Base-by-base conservation (phyloP, 2,888 invertebrate genomes). In the Hemicrepidius hirtus region DNA sequence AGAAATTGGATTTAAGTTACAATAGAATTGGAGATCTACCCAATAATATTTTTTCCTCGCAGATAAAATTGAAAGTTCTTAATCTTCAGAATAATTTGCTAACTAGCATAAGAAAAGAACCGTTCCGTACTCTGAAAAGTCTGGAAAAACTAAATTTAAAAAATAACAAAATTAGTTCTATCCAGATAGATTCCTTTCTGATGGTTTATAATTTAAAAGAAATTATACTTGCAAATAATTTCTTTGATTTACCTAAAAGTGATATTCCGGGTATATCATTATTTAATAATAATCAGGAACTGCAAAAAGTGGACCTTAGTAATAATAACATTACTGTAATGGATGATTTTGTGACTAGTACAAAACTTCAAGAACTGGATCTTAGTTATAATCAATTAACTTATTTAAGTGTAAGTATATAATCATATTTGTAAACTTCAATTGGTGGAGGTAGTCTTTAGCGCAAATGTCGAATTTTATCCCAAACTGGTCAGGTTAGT, bases 11-110 rank as follows among this genome's bases (percentile, higher is more conserved):
- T 77, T 55, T 75, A 74, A 74, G 67, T 37, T 55, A 71, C 10
- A 78, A 76, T 28, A 69, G 71, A 21, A 35, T 73, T 9, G 60
- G 75, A 1, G 81, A 82, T 2, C 83, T 96, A 64, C 92, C 94
- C 0, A 87, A 85, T 21, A 84, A 89, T 35, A 85, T 94, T 35
- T 91, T 95, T 76, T 88, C 88, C 21, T 91, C 92, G 80, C 90
- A 92, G 83, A 87, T 85, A 4, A 89, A 91, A 59, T 85, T 96
- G 7, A 80, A 88, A 5, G 88, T 87, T 44, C 85, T 96, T 68
- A 90, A 93, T 80, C 84, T 96, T 67, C 89, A 90, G 73, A 85
- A 89, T 73, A 96, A 96, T 84, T 85, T 87, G 59, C 79, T 96
- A 7, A 86, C 82, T 40, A 85, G 85, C 24, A 84, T 94, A 67